These are phyloP conservation scores for Morus bassanus DNA, from an alignment of 2,797 vertebrate species.

Conservation along the genomic window DNA sequence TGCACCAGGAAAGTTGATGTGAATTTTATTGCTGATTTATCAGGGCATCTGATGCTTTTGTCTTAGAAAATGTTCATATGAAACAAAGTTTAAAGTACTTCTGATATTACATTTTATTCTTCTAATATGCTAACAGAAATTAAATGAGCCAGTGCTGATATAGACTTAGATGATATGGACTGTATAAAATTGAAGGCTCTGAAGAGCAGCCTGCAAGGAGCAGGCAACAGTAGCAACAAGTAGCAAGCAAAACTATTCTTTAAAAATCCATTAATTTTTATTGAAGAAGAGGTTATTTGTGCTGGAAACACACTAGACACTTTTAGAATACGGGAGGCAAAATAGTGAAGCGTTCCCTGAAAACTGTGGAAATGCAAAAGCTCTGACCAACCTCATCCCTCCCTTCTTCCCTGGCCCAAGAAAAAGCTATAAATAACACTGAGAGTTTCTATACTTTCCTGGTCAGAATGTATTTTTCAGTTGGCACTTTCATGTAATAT, in stretches of 20 bases:
- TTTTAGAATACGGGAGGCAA: background rate
- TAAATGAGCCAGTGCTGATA: background rate
- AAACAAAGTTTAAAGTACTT: constrained; percentile 6
- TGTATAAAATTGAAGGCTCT: background rate
- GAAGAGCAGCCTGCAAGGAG: background rate
- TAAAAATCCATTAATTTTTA: background rate
- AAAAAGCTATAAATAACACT: background rate
- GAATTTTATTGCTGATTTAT: background rate
- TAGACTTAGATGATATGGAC: background rate
- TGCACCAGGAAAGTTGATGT: background rate
- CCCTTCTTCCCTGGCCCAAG: background rate
- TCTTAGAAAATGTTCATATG: background rate
- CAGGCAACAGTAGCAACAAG: background rate
- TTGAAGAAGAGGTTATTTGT: background rate
- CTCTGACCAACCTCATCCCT: background rate
- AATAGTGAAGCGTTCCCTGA: background rate
- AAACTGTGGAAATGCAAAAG: background rate
- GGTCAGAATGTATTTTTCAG: background rate
- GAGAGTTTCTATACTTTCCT: background rate
- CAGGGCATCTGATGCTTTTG: background rate
- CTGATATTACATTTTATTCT: background rate
- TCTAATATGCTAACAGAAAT: background rate
- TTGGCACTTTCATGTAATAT: background rate
- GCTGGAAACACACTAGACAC: background rate
- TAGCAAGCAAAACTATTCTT: background rate